Percentiles rank a stretch among this genome's conserved stretches.
Conservation (phyloP, 1,140 invertebrate genomes). For the Pteromalus puparum region DNA sequence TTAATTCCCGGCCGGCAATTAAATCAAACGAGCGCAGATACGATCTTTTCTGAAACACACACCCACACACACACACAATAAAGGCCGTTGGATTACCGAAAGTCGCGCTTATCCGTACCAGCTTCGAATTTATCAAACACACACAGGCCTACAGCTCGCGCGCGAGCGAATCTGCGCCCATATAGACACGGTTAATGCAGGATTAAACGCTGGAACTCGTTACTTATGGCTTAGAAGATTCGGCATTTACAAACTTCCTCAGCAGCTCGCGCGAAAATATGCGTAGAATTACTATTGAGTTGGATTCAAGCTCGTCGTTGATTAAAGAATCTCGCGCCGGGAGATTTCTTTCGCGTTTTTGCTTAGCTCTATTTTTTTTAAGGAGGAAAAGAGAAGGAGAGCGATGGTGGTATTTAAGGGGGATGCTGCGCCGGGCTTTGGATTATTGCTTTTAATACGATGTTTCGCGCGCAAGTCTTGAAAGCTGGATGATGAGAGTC, state of each 20-base stretch:
- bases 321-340: too few relatives aligned
- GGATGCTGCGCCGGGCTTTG: neutral
- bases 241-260: conserved; percentile 2
- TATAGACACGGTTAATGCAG: conserved; percentile 56
- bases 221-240: conserved; percentile 57
- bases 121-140: conserved; percentile 37
- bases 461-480: neutral
- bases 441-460: conserved; percentile 14
- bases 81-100: conserved; percentile 32
- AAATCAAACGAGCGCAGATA: conserved; percentile 15
- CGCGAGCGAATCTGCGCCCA: neutral
- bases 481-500: neutral
- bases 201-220: conserved; percentile 55
- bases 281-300: too few relatives aligned
- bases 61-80: conserved; percentile 5
- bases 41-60: neutral
- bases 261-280: neutral
- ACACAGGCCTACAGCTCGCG: neutral
- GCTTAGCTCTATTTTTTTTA: too few relatives aligned
- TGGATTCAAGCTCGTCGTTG: too few relatives aligned
- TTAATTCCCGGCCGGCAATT: conserved; percentile 2
- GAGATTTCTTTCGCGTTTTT: too few relatives aligned
- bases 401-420: too few relatives aligned
- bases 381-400: neutral
- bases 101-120: conserved; percentile 5